phyloP scores from a whole-genome alignment of 2,113 vertebrate genomes.

The Antechinus flavipes region DNA sequence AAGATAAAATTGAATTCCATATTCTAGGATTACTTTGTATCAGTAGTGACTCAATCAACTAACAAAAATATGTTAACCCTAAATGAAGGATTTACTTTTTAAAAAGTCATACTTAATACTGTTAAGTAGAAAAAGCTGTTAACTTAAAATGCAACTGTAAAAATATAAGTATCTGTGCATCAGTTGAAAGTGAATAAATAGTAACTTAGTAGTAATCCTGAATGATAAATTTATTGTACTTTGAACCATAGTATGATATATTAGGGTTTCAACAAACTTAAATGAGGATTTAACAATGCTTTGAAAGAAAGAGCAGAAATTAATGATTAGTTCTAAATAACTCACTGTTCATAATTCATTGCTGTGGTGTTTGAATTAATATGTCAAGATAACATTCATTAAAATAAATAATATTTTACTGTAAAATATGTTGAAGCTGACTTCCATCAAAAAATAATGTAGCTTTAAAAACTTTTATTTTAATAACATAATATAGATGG shows the following conservation, averaged over 20 bases:
- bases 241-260: background rate
- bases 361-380: slow-evolving; percentile 55
- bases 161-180: slow-evolving; percentile 14
- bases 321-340: slow-evolving; percentile 45
- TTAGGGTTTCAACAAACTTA: slow-evolving; percentile 41
- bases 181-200: slow-evolving; percentile 40
- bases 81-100: background rate
- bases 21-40: slow-evolving; percentile 13
- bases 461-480: slow-evolving; percentile 62
- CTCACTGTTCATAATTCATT: background rate
- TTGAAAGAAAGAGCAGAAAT: slow-evolving; percentile 52
- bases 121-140: too few relatives aligned
- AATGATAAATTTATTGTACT: slow-evolving; percentile 7
- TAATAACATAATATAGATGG: slow-evolving; percentile 47
- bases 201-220: slow-evolving; percentile 15
- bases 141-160: background rate
- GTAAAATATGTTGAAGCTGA: slow-evolving; percentile 51
- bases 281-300: slow-evolving; percentile 27
- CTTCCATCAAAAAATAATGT: slow-evolving; percentile 65
- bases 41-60: slow-evolving; percentile 14
- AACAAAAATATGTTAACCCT: slow-evolving; percentile 9
- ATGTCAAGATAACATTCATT: slow-evolving; percentile 52
- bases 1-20: slow-evolving; percentile 4
- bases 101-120: background rate
- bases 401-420: slow-evolving; percentile 53